Percentiles rank a stretch among this genome's conserved stretches.
Evolutionary conservation across 2,113 vertebrate species (phyloP).

Genomic region (Ptilonorhynchus violaceus): DNA sequence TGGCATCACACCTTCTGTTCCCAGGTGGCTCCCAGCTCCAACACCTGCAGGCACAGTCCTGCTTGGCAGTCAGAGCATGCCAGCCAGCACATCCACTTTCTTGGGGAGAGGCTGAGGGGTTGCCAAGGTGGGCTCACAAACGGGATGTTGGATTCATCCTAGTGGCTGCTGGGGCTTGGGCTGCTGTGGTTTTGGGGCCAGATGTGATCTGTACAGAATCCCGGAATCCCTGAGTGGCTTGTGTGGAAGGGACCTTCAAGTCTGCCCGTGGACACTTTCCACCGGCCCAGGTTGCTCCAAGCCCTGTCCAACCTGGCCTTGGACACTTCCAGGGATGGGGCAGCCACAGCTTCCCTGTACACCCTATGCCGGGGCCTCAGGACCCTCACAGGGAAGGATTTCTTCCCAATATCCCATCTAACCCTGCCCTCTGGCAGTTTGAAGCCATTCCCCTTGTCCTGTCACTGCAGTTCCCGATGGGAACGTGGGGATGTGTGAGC

Average conservation of each 20-base stretch:
- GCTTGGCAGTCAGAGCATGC: neutral
- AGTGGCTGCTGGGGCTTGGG: neutral
- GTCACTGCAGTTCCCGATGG: neutral
- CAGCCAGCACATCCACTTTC: neutral
- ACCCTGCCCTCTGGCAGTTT: neutral
- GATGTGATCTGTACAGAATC: neutral
- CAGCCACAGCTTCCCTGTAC: neutral
- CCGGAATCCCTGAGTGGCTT: neutral
- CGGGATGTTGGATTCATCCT: neutral
- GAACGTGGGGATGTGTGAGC: neutral
- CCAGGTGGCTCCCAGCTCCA: neutral
- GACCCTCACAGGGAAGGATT: neutral
- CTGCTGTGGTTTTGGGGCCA: neutral
- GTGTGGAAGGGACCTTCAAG: neutral
- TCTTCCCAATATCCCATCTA: neutral
- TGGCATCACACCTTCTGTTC: neutral
- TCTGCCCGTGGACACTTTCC: neutral
- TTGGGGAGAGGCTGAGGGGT: neutral
- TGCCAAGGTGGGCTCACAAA: neutral
- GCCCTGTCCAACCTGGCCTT: neutral
- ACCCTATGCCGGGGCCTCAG: neutral
- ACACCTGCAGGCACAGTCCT: accelerated
- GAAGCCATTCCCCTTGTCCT: neutral
- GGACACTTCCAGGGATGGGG: neutral
- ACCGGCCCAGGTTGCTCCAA: neutral